phyloP scores from a whole-genome alignment of 2,113 vertebrate genomes.

The Tetrao urogallus region DNA sequence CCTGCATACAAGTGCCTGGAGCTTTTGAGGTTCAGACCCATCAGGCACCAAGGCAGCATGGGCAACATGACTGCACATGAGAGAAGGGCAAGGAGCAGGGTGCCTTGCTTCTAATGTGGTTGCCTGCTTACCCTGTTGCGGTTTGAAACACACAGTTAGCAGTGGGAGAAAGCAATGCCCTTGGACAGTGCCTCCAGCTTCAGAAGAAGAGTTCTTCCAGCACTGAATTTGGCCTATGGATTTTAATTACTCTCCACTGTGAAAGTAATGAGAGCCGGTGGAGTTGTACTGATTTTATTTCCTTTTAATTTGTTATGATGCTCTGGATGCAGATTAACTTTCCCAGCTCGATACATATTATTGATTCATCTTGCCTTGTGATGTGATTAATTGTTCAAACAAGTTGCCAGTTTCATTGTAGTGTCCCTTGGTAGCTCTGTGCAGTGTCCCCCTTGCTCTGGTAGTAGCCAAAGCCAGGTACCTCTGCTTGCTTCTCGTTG shows the following conservation, averaged over 20 bases:
- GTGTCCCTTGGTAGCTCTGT: background rate
- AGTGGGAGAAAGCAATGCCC: constrained; percentile 13
- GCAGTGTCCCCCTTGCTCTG: accelerated
- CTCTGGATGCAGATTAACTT: constrained; percentile 68
- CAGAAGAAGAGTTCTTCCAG: constrained; percentile 6
- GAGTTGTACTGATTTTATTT: constrained; percentile 67
- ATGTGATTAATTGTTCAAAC: constrained; percentile 20
- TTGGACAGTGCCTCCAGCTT: background rate
- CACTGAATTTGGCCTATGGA: background rate
- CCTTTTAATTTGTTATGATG: constrained; percentile 71
- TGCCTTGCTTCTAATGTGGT: background rate
- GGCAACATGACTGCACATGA: background rate
- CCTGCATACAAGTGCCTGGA: background rate
- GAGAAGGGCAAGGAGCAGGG: background rate
- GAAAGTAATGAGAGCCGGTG: constrained; percentile 53
- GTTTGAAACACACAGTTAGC: background rate
- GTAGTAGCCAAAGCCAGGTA: background rate
- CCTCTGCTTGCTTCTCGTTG: background rate
- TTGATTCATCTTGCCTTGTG: constrained; percentile 48
- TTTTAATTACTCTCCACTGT: constrained; percentile 70
- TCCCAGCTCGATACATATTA: constrained; percentile 44
- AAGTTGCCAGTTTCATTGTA: background rate
- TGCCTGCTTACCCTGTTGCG: background rate
- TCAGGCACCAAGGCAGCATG: background rate
- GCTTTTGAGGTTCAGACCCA: background rate